Evolutionary conservation across 2,797 vertebrate species (phyloP).

Genomic region (Acrossocheilus fasciatus): DNA sequence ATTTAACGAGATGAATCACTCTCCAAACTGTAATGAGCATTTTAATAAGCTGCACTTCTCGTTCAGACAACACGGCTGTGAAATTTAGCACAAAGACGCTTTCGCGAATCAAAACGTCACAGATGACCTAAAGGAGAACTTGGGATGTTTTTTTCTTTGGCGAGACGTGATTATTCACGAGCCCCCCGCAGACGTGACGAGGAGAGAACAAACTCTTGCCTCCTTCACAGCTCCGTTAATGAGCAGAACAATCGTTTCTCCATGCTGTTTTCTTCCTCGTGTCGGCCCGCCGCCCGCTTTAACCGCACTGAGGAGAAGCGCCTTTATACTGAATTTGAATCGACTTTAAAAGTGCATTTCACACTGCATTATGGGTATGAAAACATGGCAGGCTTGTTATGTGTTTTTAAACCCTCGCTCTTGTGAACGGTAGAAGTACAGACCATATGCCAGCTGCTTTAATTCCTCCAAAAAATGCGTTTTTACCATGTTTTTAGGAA

Average conservation of each 20-base stretch:
- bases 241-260: conserved; percentile 66
- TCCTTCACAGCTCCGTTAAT: conserved; percentile 64
- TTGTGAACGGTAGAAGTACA: neutral
- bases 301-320: conserved; percentile 40
- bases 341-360: conserved; percentile 1
- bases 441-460: neutral
- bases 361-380: conserved; percentile 9
- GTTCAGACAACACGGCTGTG: neutral
- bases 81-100: conserved; percentile 40
- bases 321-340: neutral
- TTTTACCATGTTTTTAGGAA: neutral
- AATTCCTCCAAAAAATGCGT: neutral
- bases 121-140: conserved; percentile 51
- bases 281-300: conserved; percentile 51
- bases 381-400: conserved; percentile 4
- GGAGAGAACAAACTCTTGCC: conserved; percentile 48
- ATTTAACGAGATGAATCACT: conserved; percentile 52
- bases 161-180: conserved; percentile 62
- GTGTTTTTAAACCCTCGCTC: neutral
- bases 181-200: conserved; percentile 53
- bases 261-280: conserved; percentile 55
- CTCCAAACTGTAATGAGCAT: conserved; percentile 1
- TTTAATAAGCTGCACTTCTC: conserved; percentile 19
- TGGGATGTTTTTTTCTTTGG: conserved; percentile 51
- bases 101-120: conserved; percentile 56